A percentile compares a stretch with the other conserved stretches of the same genome.
Evolutionary conservation across 2,113 vertebrate species (phyloP).

Genomic region (Alexandromys fortis): DNA sequence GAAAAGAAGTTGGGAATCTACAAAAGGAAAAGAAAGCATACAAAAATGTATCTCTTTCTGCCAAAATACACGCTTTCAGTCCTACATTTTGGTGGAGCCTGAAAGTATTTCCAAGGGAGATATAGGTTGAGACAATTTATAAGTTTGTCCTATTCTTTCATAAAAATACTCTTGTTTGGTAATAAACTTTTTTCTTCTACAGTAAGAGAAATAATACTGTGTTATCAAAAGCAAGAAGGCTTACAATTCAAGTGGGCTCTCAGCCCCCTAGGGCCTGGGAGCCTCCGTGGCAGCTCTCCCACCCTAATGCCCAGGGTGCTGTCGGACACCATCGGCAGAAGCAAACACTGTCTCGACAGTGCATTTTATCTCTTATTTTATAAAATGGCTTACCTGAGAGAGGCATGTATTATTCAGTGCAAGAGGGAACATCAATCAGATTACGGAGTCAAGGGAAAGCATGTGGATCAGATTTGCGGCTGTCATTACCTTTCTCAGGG

Average conservation of each 20-base stretch:
- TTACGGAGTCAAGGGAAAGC: constrained; percentile 53
- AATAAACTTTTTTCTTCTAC: constrained; percentile 89
- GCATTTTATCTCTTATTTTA: constrained; percentile 68
- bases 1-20: constrained; percentile 83
- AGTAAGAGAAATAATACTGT: constrained; percentile 86
- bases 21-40: constrained; percentile 86
- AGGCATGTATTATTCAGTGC: constrained; percentile 83
- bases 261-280: constrained; percentile 70
- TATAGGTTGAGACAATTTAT: constrained; percentile 77
- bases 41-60: constrained; percentile 86
- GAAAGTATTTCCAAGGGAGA: constrained; percentile 83
- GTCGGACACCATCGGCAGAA: constrained; percentile 69
- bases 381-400: constrained; percentile 86
- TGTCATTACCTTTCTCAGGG: constrained; percentile 48
- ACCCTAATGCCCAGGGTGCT: constrained; percentile 66
- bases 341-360: constrained; percentile 64
- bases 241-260: constrained; percentile 80
- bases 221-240: constrained; percentile 91
- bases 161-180: constrained; percentile 89
- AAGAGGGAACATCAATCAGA: constrained; percentile 75
- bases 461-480: constrained; percentile 53
- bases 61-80: constrained; percentile 85
- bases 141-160: constrained; percentile 81
- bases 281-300: constrained; percentile 75
- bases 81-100: constrained; percentile 77